Conservation (phyloP, 2,797 vertebrate species). For the Lutjanus argentimaculatus region DNA sequence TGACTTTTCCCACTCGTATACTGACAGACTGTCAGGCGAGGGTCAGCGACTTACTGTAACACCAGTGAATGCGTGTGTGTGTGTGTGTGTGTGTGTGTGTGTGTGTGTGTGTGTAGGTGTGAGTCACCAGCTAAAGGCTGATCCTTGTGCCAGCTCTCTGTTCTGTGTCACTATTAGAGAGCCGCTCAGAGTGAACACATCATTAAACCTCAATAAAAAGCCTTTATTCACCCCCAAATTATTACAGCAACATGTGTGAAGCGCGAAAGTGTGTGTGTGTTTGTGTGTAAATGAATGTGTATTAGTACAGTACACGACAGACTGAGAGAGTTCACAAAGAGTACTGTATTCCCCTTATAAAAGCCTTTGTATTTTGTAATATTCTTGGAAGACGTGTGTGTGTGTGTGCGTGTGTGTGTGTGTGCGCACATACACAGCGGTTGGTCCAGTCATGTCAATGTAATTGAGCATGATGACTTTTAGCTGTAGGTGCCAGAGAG, state of each 20-base stretch:
- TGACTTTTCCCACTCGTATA: conserved; percentile 67
- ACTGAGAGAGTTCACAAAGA: conserved; percentile 47
- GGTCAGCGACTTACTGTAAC: conserved; percentile 58
- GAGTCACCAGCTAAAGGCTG: conserved; percentile 54
- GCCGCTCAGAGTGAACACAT: conserved; percentile 63
- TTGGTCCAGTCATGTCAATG: conserved; percentile 45
- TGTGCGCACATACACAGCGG: conserved; percentile 2
- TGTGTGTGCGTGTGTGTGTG: conserved; percentile 2
- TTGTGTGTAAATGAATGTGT: conserved; percentile 13
- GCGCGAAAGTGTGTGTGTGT: conserved; percentile 23
- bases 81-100: conserved; percentile 64
- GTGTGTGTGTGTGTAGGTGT: conserved; percentile 62
- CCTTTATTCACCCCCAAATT: conserved; percentile 65
- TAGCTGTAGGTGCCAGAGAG: conserved; percentile 15
- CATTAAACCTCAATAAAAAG: conserved; percentile 76
- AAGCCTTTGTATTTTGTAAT: conserved; percentile 47
- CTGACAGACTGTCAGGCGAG: conserved; percentile 63
- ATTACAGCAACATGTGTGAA: conserved; percentile 68
- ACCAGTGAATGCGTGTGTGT: conserved; percentile 4
- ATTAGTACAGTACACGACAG: conserved; percentile 14
- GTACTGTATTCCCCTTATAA: conserved; percentile 37
- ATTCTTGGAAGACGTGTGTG: conserved; percentile 29
- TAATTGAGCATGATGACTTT: conserved; percentile 45
- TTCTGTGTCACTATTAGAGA: conserved; percentile 63
- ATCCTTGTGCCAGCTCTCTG: conserved; percentile 58